Evolutionary conservation across 2,888 invertebrate species (phyloP).

Genomic region (Caenorhabditis virilis): DNA sequence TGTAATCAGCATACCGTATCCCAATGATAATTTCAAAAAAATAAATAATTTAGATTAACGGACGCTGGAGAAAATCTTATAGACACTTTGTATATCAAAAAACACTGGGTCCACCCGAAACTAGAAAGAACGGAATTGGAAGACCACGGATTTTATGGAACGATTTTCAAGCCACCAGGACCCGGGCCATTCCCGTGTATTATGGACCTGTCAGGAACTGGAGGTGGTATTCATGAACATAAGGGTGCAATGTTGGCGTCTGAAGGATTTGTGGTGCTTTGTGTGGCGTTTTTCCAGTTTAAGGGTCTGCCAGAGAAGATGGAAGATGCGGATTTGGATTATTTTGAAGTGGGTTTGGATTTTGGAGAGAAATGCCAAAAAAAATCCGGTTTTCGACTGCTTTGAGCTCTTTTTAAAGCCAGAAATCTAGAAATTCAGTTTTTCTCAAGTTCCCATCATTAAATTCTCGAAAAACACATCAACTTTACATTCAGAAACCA

Average conservation of each 20-base stretch:
- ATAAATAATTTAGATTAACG: slow-evolving; percentile 23
- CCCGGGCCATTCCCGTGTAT: slow-evolving; percentile 30
- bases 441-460: not conserved
- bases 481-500: slow-evolving; percentile 19
- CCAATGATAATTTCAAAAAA: no score
- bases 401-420: no score
- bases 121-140: slow-evolving; percentile 29
- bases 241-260: slow-evolving; percentile 42
- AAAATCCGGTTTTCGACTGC: no score
- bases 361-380: no score
- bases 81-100: slow-evolving; percentile 33
- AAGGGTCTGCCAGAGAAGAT: slow-evolving; percentile 35
- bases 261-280: slow-evolving; percentile 42
- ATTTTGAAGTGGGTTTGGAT: slow-evolving; percentile 38
- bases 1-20: no score
- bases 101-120: slow-evolving; percentile 49
- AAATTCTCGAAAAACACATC: not conserved
- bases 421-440: no score
- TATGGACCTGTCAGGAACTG: slow-evolving; percentile 41
- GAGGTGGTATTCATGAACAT: slow-evolving; percentile 44
- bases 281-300: slow-evolving; percentile 41
- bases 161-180: slow-evolving; percentile 42
- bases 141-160: slow-evolving; percentile 32
- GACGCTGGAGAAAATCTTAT: slow-evolving; percentile 12
- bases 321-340: slow-evolving; percentile 35